Percentiles rank a stretch among this genome's conserved stretches.
Evolutionary conservation across 2,797 vertebrate species (phyloP).

Genomic region (Scyliorhinus canicula): DNA sequence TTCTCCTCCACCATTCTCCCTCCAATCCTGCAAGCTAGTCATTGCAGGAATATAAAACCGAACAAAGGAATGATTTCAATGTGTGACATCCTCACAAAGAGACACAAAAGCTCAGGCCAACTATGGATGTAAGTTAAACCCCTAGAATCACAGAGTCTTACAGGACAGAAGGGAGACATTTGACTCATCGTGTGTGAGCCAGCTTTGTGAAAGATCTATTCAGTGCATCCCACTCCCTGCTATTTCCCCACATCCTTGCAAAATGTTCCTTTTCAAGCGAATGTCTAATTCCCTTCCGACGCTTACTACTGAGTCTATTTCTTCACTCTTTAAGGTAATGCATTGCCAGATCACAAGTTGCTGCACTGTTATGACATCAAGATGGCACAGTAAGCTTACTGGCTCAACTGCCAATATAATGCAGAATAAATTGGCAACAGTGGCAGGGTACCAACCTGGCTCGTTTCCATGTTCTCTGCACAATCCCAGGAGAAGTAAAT

Average conservation of each 20-base stretch:
- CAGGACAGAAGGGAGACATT: neutral
- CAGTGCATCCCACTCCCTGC: neutral
- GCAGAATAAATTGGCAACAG: neutral
- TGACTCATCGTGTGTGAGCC: neutral
- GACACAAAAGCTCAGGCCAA: neutral
- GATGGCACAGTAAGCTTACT: conserved; percentile 1
- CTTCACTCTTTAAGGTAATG: neutral
- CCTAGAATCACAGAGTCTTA: neutral
- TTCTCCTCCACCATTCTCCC: neutral
- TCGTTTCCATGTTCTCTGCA: neutral
- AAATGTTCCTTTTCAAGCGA: neutral
- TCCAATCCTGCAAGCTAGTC: neutral
- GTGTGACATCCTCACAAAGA: neutral
- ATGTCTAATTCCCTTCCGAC: neutral
- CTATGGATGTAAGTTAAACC: neutral
- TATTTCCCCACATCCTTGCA: neutral
- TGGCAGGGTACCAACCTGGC: conserved; percentile 17
- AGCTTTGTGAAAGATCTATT: neutral
- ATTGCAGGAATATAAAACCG: neutral
- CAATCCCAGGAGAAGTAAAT: conserved; percentile 1
- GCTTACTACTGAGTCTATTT: neutral
- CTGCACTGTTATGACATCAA: neutral
- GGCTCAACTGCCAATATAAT: neutral
- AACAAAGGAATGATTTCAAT: neutral
- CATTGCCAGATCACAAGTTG: neutral